Evolutionary conservation across 1,140 invertebrate genomes (phyloP), one percentile per base, ranked within the genome.

Genomic region (Lordiphosa mommai): DNA sequence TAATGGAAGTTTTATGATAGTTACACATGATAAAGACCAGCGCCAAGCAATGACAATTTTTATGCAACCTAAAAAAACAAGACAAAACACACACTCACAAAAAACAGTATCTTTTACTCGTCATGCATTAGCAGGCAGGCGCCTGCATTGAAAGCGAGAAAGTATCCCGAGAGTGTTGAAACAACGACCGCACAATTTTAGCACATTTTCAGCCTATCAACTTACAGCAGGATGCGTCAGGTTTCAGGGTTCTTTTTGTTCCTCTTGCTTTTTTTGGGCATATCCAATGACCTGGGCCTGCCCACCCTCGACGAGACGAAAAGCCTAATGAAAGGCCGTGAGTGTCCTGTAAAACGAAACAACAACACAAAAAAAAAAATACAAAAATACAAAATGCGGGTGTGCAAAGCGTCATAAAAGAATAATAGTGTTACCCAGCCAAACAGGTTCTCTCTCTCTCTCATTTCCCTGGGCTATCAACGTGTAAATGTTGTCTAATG

Each of bases 1-100:
- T 82, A 82, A 82, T 82, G 77, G 76, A 82, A 61, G 38, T 84
- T 82, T 82, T 82, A 82, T 60, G 77, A 82, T 76, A 80, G 77
- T 80, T 71, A 43, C 49, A 40, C 57, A 53, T 60, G 47, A 60
- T 65, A 56, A 52, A 47, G 32, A 32, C 27, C 12, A 41, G 34
- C 32, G 38, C 49, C 49, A 66, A 52, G 55, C 51, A 37, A 52
- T 68, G 79, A 63, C 77, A 72, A 72, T 68, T 82, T 76, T 82
- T 76, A 84, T 82, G 66, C 72, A 67, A 33, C 52, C 44, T 43
- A 65, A 56, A 65, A 56, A 65, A 43, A 13, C 17, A 43, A 43
- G 13, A 43, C 14, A 20, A 16, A 43, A 23, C 10, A 8, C n/a
- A 44, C 23, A 34, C 14, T n/a, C n/a, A 47, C 12, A 14, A 16